Conservation (phyloP, 2,113 vertebrate species). For the Ammospiza nelsoni region DNA sequence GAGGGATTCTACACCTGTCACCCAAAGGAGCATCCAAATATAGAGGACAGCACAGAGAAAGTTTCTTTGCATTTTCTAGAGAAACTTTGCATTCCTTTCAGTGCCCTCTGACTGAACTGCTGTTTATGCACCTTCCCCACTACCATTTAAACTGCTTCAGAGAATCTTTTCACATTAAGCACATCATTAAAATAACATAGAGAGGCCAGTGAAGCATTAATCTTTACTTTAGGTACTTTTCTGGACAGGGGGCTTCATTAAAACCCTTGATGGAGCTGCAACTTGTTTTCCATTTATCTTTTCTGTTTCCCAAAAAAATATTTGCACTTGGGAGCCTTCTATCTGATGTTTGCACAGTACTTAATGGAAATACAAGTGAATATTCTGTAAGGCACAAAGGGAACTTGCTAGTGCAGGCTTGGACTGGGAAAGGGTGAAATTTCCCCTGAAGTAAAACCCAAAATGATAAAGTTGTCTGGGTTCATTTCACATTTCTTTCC, state of each 20-base stretch:
- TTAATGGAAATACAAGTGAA: neutral
- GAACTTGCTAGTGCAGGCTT: neutral
- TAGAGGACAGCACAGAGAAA: neutral
- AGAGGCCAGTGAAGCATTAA: neutral
- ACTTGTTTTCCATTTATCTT: neutral
- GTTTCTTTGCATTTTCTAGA: neutral
- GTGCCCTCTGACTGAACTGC: neutral
- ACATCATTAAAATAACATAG: constrained; percentile 1
- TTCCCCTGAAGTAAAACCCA: neutral
- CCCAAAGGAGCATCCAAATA: neutral
- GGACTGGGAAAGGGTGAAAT: neutral
- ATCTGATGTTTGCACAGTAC: neutral
- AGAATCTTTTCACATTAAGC: neutral
- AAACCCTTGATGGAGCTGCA: neutral
- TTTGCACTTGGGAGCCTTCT: neutral
- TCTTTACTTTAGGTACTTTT: neutral
- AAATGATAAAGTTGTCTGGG: neutral
- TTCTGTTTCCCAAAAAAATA: neutral
- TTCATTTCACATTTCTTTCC: neutral
- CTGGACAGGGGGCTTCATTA: neutral
- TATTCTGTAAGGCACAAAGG: neutral
- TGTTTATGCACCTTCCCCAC: neutral
- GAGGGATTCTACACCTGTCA: neutral
- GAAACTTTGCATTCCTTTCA: neutral
- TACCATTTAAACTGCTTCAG: neutral